A percentile compares a stretch with the other conserved stretches of the same genome.
Evolutionary conservation across 2,113 vertebrate species (phyloP).

Genomic region (Lophochroa leadbeateri): DNA sequence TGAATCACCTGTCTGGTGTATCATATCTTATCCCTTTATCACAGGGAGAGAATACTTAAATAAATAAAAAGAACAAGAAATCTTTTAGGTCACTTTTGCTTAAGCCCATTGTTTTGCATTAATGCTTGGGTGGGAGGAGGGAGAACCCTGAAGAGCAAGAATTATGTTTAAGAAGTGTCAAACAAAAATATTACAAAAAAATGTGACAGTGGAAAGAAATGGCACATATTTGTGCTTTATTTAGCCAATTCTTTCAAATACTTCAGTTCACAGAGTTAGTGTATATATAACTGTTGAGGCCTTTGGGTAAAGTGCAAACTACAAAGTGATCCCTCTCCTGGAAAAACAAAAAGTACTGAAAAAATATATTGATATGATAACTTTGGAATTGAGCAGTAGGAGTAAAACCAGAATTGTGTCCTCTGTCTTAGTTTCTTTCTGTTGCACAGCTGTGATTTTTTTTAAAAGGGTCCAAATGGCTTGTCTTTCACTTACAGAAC

Average conservation of each 20-base stretch:
- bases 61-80: not conserved
- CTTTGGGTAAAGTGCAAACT: not conserved
- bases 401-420: not conserved
- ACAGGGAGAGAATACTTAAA: fast-evolving
- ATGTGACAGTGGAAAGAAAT: not conserved
- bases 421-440: not conserved
- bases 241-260: not conserved
- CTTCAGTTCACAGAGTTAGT: not conserved
- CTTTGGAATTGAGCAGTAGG: not conserved
- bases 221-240: not conserved
- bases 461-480: not conserved
- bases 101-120: not conserved
- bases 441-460: not conserved
- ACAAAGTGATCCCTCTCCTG: not conserved
- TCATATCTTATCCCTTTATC: not conserved
- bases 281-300: not conserved
- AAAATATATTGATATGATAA: not conserved
- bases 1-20: not conserved
- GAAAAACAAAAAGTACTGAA: not conserved
- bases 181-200: not conserved
- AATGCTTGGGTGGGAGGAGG: not conserved
- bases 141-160: not conserved
- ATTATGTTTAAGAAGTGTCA: fast-evolving
- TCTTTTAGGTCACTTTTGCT: not conserved
- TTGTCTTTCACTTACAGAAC: not conserved